These are phyloP conservation scores for Sturmia bella DNA, from an alignment of 2,888 invertebrate species.

Conservation along the genomic window DNA sequence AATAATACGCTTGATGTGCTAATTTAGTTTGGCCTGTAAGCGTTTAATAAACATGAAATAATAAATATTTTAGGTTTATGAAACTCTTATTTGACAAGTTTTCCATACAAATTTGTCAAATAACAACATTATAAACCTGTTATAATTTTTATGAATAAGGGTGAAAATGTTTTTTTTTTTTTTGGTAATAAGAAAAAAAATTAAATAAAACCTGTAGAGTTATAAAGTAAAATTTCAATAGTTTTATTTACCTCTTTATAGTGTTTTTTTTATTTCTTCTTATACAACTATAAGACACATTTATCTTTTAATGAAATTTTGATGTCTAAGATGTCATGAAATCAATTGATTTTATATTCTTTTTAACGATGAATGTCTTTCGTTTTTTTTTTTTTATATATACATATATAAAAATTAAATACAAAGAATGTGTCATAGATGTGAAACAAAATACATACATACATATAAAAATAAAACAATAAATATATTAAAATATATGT, in stretches of 20 bases:
- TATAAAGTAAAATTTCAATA: slow-evolving; percentile 22
- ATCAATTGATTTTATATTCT: slow-evolving; percentile 8
- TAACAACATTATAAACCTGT: too few relatives aligned
- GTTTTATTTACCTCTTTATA: slow-evolving; percentile 44
- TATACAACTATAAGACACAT: slow-evolving; percentile 69
- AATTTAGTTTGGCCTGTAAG: too few relatives aligned
- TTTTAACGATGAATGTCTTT: slow-evolving; percentile 27
- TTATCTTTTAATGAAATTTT: slow-evolving; percentile 43
- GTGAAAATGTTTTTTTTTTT: too few relatives aligned
- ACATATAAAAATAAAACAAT: slow-evolving; percentile 53
- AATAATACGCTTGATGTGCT: too few relatives aligned
- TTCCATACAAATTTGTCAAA: too few relatives aligned
- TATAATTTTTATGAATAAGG: too few relatives aligned
- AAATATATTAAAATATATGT: slow-evolving; percentile 46
- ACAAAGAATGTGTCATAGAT: slow-evolving; percentile 37
- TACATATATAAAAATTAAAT: slow-evolving; percentile 41
- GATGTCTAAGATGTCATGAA: slow-evolving; percentile 38
- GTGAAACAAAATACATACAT: slow-evolving; percentile 29
- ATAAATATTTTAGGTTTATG: too few relatives aligned
- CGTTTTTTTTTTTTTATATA: slow-evolving; percentile 8
- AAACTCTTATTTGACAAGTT: too few relatives aligned
- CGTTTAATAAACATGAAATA: too few relatives aligned
- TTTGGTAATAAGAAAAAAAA: too few relatives aligned
- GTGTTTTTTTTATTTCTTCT: slow-evolving; percentile 54
- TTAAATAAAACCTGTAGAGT: too few relatives aligned